Conservation (phyloP, 2,797 vertebrate genomes). For the Sebastes cheni region DNA sequence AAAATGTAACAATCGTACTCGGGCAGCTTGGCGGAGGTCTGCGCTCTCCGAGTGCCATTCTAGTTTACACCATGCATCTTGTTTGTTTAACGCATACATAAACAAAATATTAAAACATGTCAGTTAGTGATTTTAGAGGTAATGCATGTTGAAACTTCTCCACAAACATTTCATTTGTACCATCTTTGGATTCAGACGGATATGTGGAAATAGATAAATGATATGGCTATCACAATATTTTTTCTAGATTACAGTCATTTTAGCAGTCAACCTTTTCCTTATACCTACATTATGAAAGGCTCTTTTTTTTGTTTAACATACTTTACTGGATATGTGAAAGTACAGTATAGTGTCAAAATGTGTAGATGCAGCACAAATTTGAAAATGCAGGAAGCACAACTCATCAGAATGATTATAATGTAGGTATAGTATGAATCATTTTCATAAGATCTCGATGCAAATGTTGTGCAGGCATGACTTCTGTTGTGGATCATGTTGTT, state of each 20-base stretch:
- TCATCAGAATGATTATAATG: not conserved
- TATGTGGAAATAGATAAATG: not conserved
- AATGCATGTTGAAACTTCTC: not conserved
- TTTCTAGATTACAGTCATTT: not conserved
- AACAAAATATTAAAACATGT: not conserved
- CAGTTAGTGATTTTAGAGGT: not conserved
- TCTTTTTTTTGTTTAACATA: not conserved
- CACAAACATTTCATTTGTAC: not conserved
- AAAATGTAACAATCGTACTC: no score
- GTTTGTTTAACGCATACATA: not conserved
- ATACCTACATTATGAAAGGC: not conserved
- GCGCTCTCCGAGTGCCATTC: no score
- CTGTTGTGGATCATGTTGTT: not conserved
- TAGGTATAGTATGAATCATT: not conserved
- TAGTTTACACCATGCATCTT: not conserved
- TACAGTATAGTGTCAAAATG: not conserved
- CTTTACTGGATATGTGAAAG: not conserved
- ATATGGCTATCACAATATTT: not conserved
- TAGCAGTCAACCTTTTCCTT: not conserved
- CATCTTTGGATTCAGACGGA: fast-evolving
- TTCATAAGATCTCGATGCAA: not conserved
- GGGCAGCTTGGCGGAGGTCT: no score
- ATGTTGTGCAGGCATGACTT: not conserved
- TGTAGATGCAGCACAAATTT: not conserved
- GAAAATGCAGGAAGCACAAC: not conserved